Percentiles rank a stretch among this genome's conserved stretches.
Evolutionary conservation across 2,797 vertebrate species (phyloP).

Genomic region (Synanceia verrucosa): DNA sequence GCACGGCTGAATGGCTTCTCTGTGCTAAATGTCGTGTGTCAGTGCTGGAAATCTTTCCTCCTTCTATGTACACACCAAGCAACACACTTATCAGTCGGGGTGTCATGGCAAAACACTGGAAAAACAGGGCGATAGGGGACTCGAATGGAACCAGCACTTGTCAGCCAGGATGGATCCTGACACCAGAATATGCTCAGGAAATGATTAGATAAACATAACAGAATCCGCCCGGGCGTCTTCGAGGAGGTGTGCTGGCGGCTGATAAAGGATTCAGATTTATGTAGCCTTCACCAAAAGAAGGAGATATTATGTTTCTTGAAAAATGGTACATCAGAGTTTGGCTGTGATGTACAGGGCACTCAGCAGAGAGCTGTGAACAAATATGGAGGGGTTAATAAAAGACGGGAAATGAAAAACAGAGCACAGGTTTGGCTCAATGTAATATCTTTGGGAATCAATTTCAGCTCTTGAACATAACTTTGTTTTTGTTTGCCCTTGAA

Average conservation of each 20-base stretch:
- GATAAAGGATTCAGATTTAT: conserved; percentile 85
- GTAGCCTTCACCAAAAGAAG: conserved; percentile 72
- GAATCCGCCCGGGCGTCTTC: conserved; percentile 67
- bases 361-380: conserved; percentile 34
- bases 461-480: conserved; percentile 28
- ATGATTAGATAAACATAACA: conserved; percentile 85
- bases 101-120: conserved; percentile 77
- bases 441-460: conserved; percentile 52
- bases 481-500: conserved; percentile 58
- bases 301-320: conserved; percentile 74
- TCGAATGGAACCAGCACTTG: conserved; percentile 77
- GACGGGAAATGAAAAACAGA: conserved; percentile 69
- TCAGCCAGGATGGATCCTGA: conserved; percentile 81
- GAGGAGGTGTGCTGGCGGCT: conserved; percentile 73
- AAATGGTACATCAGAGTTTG: conserved; percentile 44
- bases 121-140: conserved; percentile 72
- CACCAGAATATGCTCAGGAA: conserved; percentile 76
- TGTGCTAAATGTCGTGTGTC: conserved; percentile 61
- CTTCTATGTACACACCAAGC: conserved; percentile 46
- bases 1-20: conserved; percentile 28
- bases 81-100: conserved; percentile 78
- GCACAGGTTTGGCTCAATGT: conserved; percentile 35
- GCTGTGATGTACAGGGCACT: conserved; percentile 52
- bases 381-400: conserved; percentile 61
- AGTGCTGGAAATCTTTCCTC: conserved; percentile 43